Evolutionary conservation across 1,140 invertebrate species (phyloP), one percentile per base, ranked within the genome.

Genomic region (Drosophila subpulchrella): DNA sequence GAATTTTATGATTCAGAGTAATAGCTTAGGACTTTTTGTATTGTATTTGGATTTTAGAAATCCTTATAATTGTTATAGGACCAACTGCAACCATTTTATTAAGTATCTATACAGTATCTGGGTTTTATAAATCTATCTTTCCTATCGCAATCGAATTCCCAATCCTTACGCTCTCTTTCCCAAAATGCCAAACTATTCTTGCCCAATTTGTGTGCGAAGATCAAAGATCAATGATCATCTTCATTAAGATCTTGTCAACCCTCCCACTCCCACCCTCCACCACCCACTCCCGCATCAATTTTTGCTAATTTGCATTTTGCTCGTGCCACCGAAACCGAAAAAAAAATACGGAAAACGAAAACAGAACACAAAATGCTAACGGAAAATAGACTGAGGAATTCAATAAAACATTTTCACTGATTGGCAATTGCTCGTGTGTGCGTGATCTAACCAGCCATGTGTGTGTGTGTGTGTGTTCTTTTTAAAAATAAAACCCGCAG

Each of bases 401-500:
- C 65, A 71, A 62, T 78, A 70, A 77, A 77, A 42, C 76, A 80
- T 79, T 61, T 75, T 62, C 70, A 68, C 55, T 65, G 68, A 75
- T 82, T 82, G 72, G 75, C 76, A 81, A 46, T 66, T 57, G 36
- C 57, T 13, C 1, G 10, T 24, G 72, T 51, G 34, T 62, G 58
- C 20, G 72, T 59, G 58, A 55, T 42, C 46, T 47, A 60, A 59
- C 58, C 55, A 58, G 54, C 46, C 47, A 59, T 56, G 27, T 60
- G 30, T 59, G n/a, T 38, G 36, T 20, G 42, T 36, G n/a, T 61
- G 46, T 12, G 12, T 54, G 36, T 60, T 55, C n/a, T 63, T 79
- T 57, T 70, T 86, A 86, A 86, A 86, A 86, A 86, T 86, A 86
- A 73, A 88, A 79, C 75, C 78, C 78, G 67, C 83, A 82, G 83